Evolutionary conservation across 2,888 invertebrate genomes (phyloP).

Genomic region (Diadegma fenestrale): DNA sequence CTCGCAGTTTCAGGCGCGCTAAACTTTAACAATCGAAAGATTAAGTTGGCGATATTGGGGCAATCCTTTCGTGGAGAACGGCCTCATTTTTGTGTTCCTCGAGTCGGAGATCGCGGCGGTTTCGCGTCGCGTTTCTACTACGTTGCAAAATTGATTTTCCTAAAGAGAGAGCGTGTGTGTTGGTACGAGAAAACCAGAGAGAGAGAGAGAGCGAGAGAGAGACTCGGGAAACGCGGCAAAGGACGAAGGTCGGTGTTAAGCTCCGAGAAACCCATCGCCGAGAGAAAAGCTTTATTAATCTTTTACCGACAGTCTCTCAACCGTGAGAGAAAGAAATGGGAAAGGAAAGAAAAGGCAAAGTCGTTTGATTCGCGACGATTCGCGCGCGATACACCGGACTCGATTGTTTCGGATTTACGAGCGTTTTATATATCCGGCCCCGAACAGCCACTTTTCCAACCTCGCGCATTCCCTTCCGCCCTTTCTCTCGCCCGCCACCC

Average conservation of each 20-base stretch:
- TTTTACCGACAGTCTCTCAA: not conserved
- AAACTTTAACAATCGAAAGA: slow-evolving; percentile 7
- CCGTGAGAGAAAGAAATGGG: not conserved
- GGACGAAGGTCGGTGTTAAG: slow-evolving; percentile 21
- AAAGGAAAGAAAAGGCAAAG: not conserved
- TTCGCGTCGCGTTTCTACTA: not conserved
- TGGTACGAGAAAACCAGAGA: not conserved
- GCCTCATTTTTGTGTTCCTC: not conserved
- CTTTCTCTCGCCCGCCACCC: not conserved
- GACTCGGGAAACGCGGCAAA: not conserved
- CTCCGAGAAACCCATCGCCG: slow-evolving; percentile 25
- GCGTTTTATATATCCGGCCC: not conserved
- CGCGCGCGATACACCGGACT: not conserved
- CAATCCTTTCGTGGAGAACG: not conserved
- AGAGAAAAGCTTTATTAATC: slow-evolving; percentile 55
- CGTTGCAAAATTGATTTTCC: slow-evolving; percentile 12
- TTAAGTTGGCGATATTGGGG: slow-evolving; percentile 4
- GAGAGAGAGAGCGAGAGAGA: slow-evolving; percentile 14
- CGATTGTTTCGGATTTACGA: slow-evolving; percentile 9
- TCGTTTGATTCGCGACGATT: not conserved
- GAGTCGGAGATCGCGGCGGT: not conserved
- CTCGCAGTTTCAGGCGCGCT: not conserved
- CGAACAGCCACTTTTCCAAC: not conserved
- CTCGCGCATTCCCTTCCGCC: not conserved
- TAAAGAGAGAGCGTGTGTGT: not conserved